Base-by-base conservation (phyloP, 92 coral and sea anemone species). In the Bergia sp. region DNA sequence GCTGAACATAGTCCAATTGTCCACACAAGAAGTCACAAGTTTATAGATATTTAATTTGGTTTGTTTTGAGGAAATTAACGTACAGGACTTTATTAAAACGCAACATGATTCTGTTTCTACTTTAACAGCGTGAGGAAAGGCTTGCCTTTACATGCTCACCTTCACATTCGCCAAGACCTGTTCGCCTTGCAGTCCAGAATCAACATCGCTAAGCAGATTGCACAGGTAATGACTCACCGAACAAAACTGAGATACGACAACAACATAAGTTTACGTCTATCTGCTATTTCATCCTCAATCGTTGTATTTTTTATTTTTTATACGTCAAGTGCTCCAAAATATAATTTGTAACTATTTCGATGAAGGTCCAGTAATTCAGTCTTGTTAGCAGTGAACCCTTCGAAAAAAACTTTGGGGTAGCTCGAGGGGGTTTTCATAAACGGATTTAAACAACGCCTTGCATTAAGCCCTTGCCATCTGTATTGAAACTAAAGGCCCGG, bases 161-260 rank as follows among this genome's bases (percentile, higher is more conserved):
- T 97, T 65, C 99, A 97, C 79, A 94, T 96, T 3, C 94, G 98
- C n/a, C 98, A 95, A 74, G 98, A 96, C 43, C 79, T 93, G 83
- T 96, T 96, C 83, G 84, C 98, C 5, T 86, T 95, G 82, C 92
- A 93, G 40, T 92, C 93, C 15, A 89, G 96, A 89, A 94, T 97
- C 86, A 94, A 95, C 49, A 94, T 97, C 74, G 96, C 96, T 64
- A 92, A 94, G 66, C 99, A 97, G 85, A 94, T 97, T 15, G 98
- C 98, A 49, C 97, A 94, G 95, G 97, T 94, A 64, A 79, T 13
- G 20, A 16, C 21, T 40, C 11, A 42, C 20, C 2, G 69, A 61
- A 18, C 69, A 18, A 29, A 29, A 29, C 23, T 1, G 8, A 61
- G 29, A 2, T 61, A 61, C 69, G 20, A 61, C 69, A 23, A 21